These are phyloP conservation scores for Pyrrhia umbra DNA, from an alignment of 2,888 invertebrate genomes.

Conservation along the genomic window DNA sequence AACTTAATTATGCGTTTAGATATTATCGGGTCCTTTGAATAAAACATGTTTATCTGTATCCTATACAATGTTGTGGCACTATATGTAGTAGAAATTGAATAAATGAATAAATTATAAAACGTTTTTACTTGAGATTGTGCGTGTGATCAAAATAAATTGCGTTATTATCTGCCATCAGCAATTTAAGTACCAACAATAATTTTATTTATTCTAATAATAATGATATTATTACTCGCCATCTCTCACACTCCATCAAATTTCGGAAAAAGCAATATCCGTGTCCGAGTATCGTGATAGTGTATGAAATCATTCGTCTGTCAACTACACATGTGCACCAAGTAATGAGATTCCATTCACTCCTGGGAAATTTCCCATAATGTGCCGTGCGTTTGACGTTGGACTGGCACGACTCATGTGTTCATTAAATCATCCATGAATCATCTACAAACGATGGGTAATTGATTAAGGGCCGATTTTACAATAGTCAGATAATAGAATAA, in stretches of 20 bases:
- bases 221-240: not conserved
- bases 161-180: not conserved
- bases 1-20: conserved; percentile 40
- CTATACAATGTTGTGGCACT: conserved; percentile 32
- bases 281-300: conserved; percentile 61
- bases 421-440: conserved; percentile 72
- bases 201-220: conserved; percentile 2
- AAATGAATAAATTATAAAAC: conserved; percentile 35
- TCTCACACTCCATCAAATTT: conserved; percentile 44
- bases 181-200: not conserved
- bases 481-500: too few relatives aligned
- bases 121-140: conserved; percentile 9
- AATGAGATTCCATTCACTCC: conserved; percentile 86
- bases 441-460: conserved; percentile 37
- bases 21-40: conserved; percentile 49
- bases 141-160: conserved; percentile 22
- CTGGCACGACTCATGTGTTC: conserved; percentile 66
- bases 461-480: not conserved
- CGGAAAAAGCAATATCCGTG: conserved; percentile 66
- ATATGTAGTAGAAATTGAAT: conserved; percentile 46
- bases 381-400: conserved; percentile 68
- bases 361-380: conserved; percentile 86
- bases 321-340: conserved; percentile 77
- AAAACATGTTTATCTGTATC: conserved; percentile 35
- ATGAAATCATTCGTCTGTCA: conserved; percentile 81